These are phyloP conservation scores for Polypterus bichir DNA, from an alignment of 2,113 vertebrate species.

Conservation along the genomic window DNA sequence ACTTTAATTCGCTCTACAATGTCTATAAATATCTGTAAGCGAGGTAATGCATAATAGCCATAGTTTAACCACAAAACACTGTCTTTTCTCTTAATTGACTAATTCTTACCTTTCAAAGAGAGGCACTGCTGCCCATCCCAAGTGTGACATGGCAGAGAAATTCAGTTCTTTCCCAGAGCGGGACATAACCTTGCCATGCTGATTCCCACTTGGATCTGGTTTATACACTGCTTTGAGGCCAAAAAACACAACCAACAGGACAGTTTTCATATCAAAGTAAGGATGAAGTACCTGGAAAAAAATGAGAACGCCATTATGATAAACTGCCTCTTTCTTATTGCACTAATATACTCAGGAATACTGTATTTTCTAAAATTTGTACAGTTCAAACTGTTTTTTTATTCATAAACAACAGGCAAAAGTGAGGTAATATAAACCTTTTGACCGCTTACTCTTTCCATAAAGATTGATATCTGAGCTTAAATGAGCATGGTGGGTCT, in stretches of 20 bases:
- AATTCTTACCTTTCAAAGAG: constrained; percentile 22
- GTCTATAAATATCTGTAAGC: too few relatives aligned
- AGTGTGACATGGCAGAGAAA: constrained; percentile 8
- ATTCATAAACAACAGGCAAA: background rate
- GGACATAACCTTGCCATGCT: constrained; percentile 9
- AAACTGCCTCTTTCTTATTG: background rate
- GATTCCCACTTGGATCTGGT: constrained; percentile 9
- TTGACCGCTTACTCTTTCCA: background rate
- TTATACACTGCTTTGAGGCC: constrained; percentile 17
- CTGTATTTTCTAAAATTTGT: background rate
- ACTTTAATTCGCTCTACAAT: too few relatives aligned
- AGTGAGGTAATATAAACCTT: background rate
- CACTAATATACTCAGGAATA: background rate
- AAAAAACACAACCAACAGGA: constrained; percentile 24
- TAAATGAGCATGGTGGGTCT: background rate
- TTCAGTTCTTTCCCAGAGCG: constrained; percentile 8
- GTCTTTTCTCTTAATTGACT: too few relatives aligned
- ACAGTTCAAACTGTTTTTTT: background rate
- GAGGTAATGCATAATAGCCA: too few relatives aligned
- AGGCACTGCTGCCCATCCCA: constrained; percentile 20
- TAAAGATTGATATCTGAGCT: background rate
- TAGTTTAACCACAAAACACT: too few relatives aligned
- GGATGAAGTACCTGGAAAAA: constrained; percentile 20
- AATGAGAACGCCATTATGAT: background rate
- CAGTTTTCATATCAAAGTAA: constrained; percentile 14